A percentile compares a stretch with the other conserved stretches of the same genome.
Conservation (phyloP, 2,113 vertebrate genomes). For the Solea solea region DNA sequence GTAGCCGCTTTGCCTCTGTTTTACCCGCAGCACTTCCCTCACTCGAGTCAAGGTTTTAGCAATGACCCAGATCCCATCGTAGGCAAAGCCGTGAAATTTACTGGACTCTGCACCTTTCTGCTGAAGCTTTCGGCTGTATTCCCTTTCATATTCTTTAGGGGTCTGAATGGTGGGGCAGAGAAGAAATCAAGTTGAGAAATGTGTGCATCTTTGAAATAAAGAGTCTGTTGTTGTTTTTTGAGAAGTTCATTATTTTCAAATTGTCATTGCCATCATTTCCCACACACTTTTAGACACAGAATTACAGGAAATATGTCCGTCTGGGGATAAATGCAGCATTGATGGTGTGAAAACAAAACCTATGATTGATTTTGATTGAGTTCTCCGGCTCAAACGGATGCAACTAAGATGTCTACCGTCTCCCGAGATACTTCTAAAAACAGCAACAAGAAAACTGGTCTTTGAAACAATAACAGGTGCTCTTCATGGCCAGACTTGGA, state of each 20-base stretch:
- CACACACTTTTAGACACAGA: slow-evolving; percentile 9
- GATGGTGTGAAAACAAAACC: slow-evolving; percentile 11
- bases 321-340: slow-evolving; percentile 12
- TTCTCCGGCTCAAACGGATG: slow-evolving; percentile 19
- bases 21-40: slow-evolving; percentile 89
- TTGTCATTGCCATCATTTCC: neutral
- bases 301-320: slow-evolving; percentile 16
- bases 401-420: neutral
- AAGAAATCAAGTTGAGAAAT: slow-evolving; percentile 3
- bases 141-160: slow-evolving; percentile 94
- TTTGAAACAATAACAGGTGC: neutral
- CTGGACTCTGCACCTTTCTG: slow-evolving; percentile 92
- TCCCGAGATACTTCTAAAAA: neutral
- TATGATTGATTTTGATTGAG: slow-evolving; percentile 25
- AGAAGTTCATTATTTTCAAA: neutral
- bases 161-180: slow-evolving; percentile 81
- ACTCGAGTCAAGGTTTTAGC: slow-evolving; percentile 93
- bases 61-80: slow-evolving; percentile 99
- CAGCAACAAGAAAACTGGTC: neutral
- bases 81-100: slow-evolving; percentile 98
- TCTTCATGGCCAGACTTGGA: no score
- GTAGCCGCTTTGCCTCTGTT: slow-evolving; percentile 87
- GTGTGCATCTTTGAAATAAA: neutral
- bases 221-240: neutral
- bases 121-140: slow-evolving; percentile 91